Percentiles rank a stretch among this genome's conserved stretches.
Conservation (phyloP, 2,888 invertebrate genomes). For the Thera britannica region DNA sequence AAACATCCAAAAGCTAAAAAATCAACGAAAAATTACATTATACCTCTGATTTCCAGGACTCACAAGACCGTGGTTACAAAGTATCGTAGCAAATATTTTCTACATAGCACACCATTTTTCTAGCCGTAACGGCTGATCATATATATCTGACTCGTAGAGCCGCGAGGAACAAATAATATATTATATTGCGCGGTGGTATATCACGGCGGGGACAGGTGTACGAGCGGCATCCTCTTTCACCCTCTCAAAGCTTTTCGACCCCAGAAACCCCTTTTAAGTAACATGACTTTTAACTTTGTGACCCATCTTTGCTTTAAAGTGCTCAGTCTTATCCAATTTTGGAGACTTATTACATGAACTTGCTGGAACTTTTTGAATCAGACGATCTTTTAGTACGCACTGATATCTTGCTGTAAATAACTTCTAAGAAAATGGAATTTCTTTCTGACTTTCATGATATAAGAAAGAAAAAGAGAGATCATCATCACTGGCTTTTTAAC, state of each 20-base stretch:
- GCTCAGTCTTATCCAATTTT: conserved; percentile 71
- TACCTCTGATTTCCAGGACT: neutral
- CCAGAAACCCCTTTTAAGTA: conserved; percentile 81
- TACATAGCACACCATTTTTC: conserved; percentile 33
- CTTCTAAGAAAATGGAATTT: conserved; percentile 19
- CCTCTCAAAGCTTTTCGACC: conserved; percentile 72
- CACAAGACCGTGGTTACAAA: conserved; percentile 4
- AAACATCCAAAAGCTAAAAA: too few relatives aligned
- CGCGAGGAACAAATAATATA: conserved; percentile 50
- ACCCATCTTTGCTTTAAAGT: conserved; percentile 81
- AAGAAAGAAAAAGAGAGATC: too few relatives aligned
- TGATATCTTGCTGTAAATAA: too few relatives aligned
- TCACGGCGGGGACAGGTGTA: conserved; percentile 72
- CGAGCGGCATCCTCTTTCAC: conserved; percentile 75
- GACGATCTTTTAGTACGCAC: conserved; percentile 4
- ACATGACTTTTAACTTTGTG: conserved; percentile 84
- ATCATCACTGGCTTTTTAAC: too few relatives aligned
- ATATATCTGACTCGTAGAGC: conserved; percentile 39
- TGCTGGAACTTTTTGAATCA: conserved; percentile 50
- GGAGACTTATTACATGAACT: conserved; percentile 55
- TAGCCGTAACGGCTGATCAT: conserved; percentile 40
- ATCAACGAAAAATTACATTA: too few relatives aligned
- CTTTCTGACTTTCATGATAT: too few relatives aligned
- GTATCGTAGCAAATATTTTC: conserved; percentile 28
- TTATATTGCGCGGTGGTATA: conserved; percentile 60